Evolutionary conservation across 2,888 invertebrate species (phyloP), one percentile per base, ranked within the genome.

Genomic region (Terebella lapidaria): DNA sequence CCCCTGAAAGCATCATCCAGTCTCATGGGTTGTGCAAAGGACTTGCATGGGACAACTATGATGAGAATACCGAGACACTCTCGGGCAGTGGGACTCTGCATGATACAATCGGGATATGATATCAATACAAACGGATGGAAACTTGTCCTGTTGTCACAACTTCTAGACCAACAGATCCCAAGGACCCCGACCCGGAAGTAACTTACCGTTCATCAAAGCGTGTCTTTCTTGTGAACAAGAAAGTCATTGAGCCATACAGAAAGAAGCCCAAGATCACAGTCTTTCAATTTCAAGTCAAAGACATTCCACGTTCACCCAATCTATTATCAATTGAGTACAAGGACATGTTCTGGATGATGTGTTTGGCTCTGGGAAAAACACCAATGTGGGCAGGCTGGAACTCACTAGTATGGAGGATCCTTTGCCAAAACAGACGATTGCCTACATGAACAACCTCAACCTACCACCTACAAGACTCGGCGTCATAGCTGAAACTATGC

Each of bases 351-450:
- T 53, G 53, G 53, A 53, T 53, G 53, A 25, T 53, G 10, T 15
- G 53, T 20, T 5, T 26, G 5, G 10, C 15, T 22, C 15, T 26
- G 3, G 5, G n/a, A 5, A 15, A 4, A 35, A 5, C n/a, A 24
- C 66, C 64, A 22, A 56, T 61, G 52, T 65, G 63, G 64, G 46
- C 54, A 30, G 64, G 61, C 28, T 67, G 64, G 64, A 65, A 63
- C 52, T 27, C 64, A 2, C 45, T 26, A 30, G 18, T 59, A 3
- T 28, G 2, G 45, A 58, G 18, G 63, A 67, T 28, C 20, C n/a
- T n/a, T 58, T 67, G 5, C 63, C 65, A 29, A n/a, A 29, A 28
- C 65, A 65, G 35, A 56, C 27, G 20, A 58, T 60, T 49, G 56
- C 26, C 26, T 62, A 64, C 30, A 58, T 66, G 60, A 56, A 64